Evolutionary conservation across 2,797 vertebrate species (phyloP).

Genomic region (Phataginus tricuspis): DNA sequence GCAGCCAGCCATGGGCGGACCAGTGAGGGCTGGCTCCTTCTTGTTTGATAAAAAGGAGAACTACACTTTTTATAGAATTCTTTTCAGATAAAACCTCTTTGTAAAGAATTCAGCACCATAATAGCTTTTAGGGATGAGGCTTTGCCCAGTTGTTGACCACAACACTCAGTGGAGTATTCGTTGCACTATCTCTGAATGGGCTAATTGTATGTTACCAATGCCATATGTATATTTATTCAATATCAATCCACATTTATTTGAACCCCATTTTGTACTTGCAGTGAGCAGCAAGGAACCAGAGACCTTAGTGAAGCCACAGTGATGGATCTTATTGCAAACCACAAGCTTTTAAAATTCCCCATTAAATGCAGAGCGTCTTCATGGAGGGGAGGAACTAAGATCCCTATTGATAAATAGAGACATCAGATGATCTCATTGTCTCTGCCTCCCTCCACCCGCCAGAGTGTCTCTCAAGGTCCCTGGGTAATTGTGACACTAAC

Average conservation of each 20-base stretch:
- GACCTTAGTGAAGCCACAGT: conserved; percentile 21
- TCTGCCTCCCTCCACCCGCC: neutral
- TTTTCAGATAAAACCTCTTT: neutral
- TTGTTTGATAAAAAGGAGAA: neutral
- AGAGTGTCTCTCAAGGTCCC: conserved; percentile 53
- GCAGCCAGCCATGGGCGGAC: neutral
- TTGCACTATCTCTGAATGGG: neutral
- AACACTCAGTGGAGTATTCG: neutral
- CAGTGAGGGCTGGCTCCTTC: neutral
- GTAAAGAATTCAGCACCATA: neutral
- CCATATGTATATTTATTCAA: conserved; percentile 32
- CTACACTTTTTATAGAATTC: neutral
- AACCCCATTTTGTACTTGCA: conserved; percentile 46
- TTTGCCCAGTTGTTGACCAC: neutral
- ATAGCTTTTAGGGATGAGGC: neutral
- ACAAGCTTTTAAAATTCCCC: conserved; percentile 70
- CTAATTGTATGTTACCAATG: conserved; percentile 15
- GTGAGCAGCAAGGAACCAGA: conserved; percentile 55
- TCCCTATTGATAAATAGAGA: conserved; percentile 62
- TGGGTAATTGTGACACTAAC: conserved; percentile 54
- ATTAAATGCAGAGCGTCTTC: conserved; percentile 51
- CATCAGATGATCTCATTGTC: conserved; percentile 57
- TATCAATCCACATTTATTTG: conserved; percentile 43
- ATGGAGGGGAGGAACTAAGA: conserved; percentile 54
- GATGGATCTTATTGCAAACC: conserved; percentile 73